phyloP scores from a whole-genome alignment of 2,113 vertebrate genomes.

The Arvicanthis niloticus region DNA sequence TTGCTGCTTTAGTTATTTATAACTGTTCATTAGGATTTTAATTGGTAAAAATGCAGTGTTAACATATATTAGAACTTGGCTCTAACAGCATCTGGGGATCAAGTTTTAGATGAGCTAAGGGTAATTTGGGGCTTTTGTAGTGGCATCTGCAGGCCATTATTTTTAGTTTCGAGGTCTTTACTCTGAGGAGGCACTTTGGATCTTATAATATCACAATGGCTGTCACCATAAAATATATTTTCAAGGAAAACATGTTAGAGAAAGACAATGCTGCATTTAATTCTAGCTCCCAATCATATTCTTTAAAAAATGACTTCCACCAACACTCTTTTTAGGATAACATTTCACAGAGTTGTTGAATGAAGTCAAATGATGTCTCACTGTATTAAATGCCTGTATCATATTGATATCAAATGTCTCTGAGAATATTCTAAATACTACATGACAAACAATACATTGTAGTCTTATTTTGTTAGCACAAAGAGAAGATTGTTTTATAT shows the following conservation, averaged over 20 bases:
- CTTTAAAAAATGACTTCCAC: neutral
- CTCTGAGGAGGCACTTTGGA: neutral
- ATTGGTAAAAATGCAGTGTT: neutral
- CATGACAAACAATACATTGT: neutral
- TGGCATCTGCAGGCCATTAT: neutral
- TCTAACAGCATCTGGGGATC: neutral
- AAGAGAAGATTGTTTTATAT: neutral
- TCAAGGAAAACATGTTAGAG: neutral
- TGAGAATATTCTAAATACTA: neutral
- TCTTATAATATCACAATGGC: neutral
- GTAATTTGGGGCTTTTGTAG: neutral
- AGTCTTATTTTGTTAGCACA: neutral
- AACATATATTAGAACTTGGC: neutral
- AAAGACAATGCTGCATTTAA: neutral
- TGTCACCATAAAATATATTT: neutral
- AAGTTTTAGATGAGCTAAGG: neutral
- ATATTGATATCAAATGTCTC: neutral
- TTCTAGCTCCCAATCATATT: neutral
- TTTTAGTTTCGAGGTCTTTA: neutral
- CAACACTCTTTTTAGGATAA: neutral
- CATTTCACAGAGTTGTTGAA: neutral
- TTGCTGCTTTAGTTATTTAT: neutral
- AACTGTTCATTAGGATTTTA: conserved; percentile 13
- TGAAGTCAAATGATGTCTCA: neutral
- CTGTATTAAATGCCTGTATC: neutral